These are phyloP conservation scores for Crocuta crocuta DNA, from an alignment of 2,113 vertebrate genomes.

Conservation along the genomic window DNA sequence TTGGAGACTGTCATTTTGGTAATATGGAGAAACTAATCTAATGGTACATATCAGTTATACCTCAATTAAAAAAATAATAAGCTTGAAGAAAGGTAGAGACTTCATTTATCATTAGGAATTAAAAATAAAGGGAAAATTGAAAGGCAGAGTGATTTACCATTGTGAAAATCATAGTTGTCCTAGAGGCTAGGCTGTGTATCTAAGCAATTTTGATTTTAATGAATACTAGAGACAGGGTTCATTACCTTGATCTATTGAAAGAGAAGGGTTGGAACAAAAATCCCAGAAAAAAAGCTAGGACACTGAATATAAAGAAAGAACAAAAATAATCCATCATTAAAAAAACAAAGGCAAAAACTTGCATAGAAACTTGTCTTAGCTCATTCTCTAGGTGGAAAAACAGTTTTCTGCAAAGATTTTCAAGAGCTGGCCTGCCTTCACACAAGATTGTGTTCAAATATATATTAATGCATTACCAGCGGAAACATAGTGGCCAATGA, in stretches of 20 bases:
- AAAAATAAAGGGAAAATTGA: not conserved
- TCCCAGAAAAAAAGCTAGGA: not conserved
- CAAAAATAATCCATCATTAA: not conserved
- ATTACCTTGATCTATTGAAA: not conserved
- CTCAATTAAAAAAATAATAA: not conserved
- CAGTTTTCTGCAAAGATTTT: not conserved
- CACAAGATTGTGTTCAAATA: not conserved
- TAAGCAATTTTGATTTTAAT: not conserved
- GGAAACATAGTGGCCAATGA: not conserved
- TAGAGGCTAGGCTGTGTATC: not conserved
- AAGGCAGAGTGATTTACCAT: not conserved
- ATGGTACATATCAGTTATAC: not conserved
- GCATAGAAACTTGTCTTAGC: not conserved
- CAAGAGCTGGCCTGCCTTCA: not conserved
- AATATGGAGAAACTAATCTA: not conserved
- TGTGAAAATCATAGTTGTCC: not conserved
- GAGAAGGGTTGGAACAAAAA: not conserved
- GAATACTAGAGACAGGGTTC: not conserved
- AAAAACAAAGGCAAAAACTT: not conserved
- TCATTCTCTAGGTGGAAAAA: not conserved
- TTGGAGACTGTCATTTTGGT: not conserved
- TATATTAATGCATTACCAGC: not conserved
- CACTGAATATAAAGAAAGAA: not conserved
- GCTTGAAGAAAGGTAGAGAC: not conserved
- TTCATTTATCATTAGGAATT: not conserved